Conservation (phyloP, 2,888 invertebrate species). For the Subacronicta megacephala region DNA sequence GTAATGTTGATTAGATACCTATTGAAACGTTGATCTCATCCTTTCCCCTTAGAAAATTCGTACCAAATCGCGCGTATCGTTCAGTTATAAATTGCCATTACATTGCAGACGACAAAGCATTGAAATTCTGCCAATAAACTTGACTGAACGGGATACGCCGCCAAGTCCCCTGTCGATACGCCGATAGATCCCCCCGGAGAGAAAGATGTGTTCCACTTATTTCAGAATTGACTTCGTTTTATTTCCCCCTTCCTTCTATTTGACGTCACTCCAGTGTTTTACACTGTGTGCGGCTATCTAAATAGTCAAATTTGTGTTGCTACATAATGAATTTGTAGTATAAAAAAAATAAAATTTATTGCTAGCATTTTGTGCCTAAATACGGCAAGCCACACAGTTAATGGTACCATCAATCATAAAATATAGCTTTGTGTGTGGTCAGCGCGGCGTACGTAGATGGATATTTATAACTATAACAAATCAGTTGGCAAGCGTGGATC, state of each 20-base stretch:
- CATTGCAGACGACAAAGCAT: conserved; percentile 76
- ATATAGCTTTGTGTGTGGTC: conserved; percentile 65
- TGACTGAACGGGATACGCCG: conserved; percentile 73
- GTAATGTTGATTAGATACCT: conserved; percentile 58
- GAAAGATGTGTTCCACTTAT: conserved; percentile 79
- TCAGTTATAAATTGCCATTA: conserved; percentile 74
- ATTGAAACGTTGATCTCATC: conserved; percentile 60
- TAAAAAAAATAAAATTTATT: conserved; percentile 65
- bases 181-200: conserved; percentile 75
- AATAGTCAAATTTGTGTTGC: conserved; percentile 48
- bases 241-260: conserved; percentile 64
- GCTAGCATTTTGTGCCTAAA: conserved; percentile 60
- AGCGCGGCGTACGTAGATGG: conserved; percentile 58
- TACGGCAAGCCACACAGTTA: conserved; percentile 56
- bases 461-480: conserved; percentile 67
- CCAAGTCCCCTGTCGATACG: conserved; percentile 74
- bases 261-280: conserved; percentile 58
- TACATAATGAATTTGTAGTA: conserved; percentile 46
- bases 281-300: conserved; percentile 55
- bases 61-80: conserved; percentile 61
- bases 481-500: conserved; percentile 55
- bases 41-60: conserved; percentile 51
- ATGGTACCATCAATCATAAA: conserved; percentile 66
- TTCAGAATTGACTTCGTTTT: conserved; percentile 75
- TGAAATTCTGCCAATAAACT: conserved; percentile 80